phyloP scores from a whole-genome alignment of 2,797 vertebrate species.

The Galaxias olidus region DNA sequence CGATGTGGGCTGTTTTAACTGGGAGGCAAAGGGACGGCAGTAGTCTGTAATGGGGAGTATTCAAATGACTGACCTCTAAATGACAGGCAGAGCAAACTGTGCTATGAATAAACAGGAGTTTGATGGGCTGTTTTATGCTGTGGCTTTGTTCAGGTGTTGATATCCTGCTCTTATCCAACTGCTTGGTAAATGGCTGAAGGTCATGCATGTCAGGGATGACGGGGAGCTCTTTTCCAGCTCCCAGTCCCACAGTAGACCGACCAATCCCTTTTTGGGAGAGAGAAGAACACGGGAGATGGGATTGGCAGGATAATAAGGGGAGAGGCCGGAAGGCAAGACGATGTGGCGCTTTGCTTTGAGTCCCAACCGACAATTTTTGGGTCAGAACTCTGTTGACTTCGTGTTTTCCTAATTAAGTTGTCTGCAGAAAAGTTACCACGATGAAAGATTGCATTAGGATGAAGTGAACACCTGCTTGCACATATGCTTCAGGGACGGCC shows the following conservation, averaged over 20 bases:
- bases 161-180: conserved; percentile 64
- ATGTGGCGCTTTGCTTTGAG: conserved; percentile 56
- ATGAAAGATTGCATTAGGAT: conserved; percentile 65
- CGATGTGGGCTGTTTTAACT: conserved; percentile 70
- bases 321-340: conserved; percentile 50
- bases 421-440: conserved; percentile 65
- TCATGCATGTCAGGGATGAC: conserved; percentile 41
- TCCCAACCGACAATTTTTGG: conserved; percentile 53
- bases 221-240: conserved; percentile 53
- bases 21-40: conserved; percentile 63
- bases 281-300: too few species aligned
- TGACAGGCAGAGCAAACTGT: conserved; percentile 64
- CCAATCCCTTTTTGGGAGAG: conserved; percentile 23
- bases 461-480: conserved; percentile 73
- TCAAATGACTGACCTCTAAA: conserved; percentile 76
- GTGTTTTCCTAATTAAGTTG: conserved; percentile 69
- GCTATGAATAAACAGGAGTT: conserved; percentile 69
- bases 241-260: conserved; percentile 47
- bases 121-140: conserved; percentile 59
- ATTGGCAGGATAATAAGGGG: not conserved
- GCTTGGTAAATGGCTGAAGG: conserved; percentile 69
- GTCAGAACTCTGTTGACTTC: conserved; percentile 56
- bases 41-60: conserved; percentile 68
- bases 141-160: conserved; percentile 68
- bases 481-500: conserved; percentile 70